These are phyloP conservation scores for Actinia tenebrosa DNA, from an alignment of 64 coral and sea anemone species.

Conservation along the genomic window DNA sequence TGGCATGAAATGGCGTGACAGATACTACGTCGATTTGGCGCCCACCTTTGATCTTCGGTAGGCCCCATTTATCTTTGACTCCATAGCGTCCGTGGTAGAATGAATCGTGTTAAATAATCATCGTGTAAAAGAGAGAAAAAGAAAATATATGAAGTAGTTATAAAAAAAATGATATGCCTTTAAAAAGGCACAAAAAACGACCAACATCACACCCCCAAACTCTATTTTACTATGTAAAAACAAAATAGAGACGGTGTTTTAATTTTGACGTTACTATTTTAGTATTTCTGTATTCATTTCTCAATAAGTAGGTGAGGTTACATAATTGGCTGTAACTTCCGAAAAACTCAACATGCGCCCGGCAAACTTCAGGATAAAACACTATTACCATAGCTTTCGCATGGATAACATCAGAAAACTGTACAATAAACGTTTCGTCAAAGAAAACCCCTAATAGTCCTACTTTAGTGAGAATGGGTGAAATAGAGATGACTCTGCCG, in stretches of 20 bases:
- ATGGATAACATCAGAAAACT: neutral
- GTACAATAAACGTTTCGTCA: neutral
- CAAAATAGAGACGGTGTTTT: neutral
- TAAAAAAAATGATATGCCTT: no score
- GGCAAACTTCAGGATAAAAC: slow-evolving; percentile 16
- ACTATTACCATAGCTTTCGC: neutral
- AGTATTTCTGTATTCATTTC: neutral
- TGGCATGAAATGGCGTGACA: no score
- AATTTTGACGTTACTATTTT: neutral
- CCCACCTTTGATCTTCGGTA: no score
- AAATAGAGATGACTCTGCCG: no score
- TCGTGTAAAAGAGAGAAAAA: no score
- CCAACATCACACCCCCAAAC: neutral
- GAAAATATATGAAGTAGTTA: no score
- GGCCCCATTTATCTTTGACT: no score
- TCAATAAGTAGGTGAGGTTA: neutral
- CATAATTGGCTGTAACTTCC: slow-evolving; percentile 7
- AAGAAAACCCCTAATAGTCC: neutral
- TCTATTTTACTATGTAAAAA: neutral
- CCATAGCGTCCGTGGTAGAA: no score
- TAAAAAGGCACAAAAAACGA: neutral
- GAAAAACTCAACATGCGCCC: neutral
- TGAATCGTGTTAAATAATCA: no score
- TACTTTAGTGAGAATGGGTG: neutral
- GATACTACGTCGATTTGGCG: no score